Evolutionary conservation across 2,797 vertebrate genomes (phyloP), one percentile per base, ranked within the genome.

Genomic region (Crax fasciolata): DNA sequence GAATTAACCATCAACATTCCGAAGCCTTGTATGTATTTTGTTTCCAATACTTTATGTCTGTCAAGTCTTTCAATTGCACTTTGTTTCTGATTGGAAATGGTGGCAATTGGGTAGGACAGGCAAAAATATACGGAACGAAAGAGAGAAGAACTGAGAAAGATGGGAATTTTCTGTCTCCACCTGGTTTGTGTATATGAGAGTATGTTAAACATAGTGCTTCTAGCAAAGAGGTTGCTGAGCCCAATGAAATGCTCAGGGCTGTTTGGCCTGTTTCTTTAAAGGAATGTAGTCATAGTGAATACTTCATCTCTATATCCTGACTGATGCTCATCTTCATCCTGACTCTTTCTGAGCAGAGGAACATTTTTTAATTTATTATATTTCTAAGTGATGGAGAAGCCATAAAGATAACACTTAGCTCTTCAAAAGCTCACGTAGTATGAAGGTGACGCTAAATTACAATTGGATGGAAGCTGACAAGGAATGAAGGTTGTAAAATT

Each of bases 301-400:
- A 43, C 7, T 70, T 62, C 19, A 58, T 35, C 30, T 57, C 52
- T 15, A 6, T 30, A 41, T 43, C 61, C 61, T 62, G 39, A 62
- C 59, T 13, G 27, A 41, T 41, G 61, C 39, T 62, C 39, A 62
- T n/a, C 43, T 85, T 5, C 55, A 6, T 41, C 19, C 15, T 25
- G 9, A 39, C 5, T 52, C 10, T 6, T 66, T 73, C 48, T 21
- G 30, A 73, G 28, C 19, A 79, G 35, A 43, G 75, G 18, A 51
- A 38, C 6, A 6, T 10, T 73, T 77, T 79, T n/a, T 9, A 24
- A 17, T 72, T 65, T 58, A 12, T 57, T 58, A 0, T 4, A 38
- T 67, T 87, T 94, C 68, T 70, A 59, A 93, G 41, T 59, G 59
- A 83, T 79, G 27, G 63, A 80, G 32, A 72, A 74, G 35, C 54